Base-by-base conservation (phyloP, 2,888 invertebrate genomes). In the Synergus japonicus region DNA sequence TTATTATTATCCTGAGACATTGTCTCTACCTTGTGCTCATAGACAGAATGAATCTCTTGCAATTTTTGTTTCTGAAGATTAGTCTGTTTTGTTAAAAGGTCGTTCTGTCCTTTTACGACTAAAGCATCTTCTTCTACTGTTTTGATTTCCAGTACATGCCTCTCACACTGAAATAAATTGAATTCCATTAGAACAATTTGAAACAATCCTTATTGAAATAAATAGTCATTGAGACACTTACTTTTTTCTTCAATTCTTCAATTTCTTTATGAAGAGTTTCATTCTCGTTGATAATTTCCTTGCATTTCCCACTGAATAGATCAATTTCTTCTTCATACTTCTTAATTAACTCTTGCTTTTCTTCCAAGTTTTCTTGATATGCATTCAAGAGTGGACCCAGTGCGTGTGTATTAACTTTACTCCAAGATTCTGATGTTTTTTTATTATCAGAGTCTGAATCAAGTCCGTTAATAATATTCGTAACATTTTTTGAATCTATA, bases 321-420 rank as follows among this genome's bases (percentile, higher is more conserved):
- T 95, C 95, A 82, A 97, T 94, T 89, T 96, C 96, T 60, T 93
- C 93, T 86, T 95, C 95, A 84, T 96, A 97, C 85, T 95, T 95
- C 22, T 93, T 89, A 73, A 97, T 95, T 0, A 97, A 93, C 63
- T 94, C 94, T 79, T 96, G 95, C 89, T 97, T 97, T 86, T 97
- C 97, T 85, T 93, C 93, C 0, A 97, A 91, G 82, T 95, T 96
- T 88, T 97, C 96, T 90, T 96, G 96, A 87, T 97, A 97, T 0
- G 97, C 96, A 88, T 96, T 95, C 83, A 97, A 93, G 5, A 97
- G 92, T 0, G 97, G 97, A 0, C 94, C 95, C 83, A 96, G 90
- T 0, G 95, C 95, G 86, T 96, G 95, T 0, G 94, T 93, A 86
- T 95, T 94, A 1, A 94, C 89, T 91, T 92, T 85, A 88, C 93